Percentiles rank a stretch among this genome's conserved stretches.
Conservation (phyloP, 2,888 invertebrate species). For the Chydorus sphaericus region DNA sequence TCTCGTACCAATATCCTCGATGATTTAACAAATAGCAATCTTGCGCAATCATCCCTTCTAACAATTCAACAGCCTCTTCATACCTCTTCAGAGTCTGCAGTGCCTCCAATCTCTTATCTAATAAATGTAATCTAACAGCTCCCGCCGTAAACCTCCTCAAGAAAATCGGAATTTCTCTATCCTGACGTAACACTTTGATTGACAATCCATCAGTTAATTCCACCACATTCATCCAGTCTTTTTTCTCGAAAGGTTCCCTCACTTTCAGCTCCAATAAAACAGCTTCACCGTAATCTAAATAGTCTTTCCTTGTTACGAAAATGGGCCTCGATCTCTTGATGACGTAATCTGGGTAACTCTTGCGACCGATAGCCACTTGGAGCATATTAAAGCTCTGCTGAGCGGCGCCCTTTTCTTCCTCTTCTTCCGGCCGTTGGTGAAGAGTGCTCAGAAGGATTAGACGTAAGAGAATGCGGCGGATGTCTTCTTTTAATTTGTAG, state of each 20-base stretch:
- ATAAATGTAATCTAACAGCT: slow-evolving; percentile 29
- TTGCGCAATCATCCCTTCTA: slow-evolving; percentile 38
- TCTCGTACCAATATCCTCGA: slow-evolving; percentile 38
- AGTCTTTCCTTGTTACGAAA: slow-evolving; percentile 29
- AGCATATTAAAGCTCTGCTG: slow-evolving; percentile 28
- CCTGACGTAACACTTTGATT: slow-evolving; percentile 15
- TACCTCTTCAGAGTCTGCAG: slow-evolving; percentile 33
- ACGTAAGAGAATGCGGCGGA: slow-evolving; percentile 30
- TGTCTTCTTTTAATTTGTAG: slow-evolving; percentile 26
- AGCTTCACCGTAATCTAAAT: slow-evolving; percentile 25
- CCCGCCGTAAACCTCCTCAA: slow-evolving; percentile 43
- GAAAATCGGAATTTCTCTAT: slow-evolving; percentile 34
- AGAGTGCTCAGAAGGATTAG: slow-evolving; percentile 32
- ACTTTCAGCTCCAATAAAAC: slow-evolving; percentile 19
- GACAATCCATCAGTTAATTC: slow-evolving; percentile 19
- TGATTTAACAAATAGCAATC: slow-evolving; percentile 33
- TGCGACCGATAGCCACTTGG: slow-evolving; percentile 30
- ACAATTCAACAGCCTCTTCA: slow-evolving; percentile 35
- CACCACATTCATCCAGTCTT: slow-evolving; percentile 15
- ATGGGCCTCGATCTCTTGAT: slow-evolving; percentile 27
- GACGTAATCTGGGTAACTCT: slow-evolving; percentile 30
- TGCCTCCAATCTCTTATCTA: slow-evolving; percentile 32
- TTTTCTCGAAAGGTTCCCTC: slow-evolving; percentile 18
- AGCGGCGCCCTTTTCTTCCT: slow-evolving; percentile 22
- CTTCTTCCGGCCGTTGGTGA: slow-evolving; percentile 24